Base-by-base conservation (phyloP, 30 jellyfish, hydroid and myxozoan species). In the Mastigias papua region DNA sequence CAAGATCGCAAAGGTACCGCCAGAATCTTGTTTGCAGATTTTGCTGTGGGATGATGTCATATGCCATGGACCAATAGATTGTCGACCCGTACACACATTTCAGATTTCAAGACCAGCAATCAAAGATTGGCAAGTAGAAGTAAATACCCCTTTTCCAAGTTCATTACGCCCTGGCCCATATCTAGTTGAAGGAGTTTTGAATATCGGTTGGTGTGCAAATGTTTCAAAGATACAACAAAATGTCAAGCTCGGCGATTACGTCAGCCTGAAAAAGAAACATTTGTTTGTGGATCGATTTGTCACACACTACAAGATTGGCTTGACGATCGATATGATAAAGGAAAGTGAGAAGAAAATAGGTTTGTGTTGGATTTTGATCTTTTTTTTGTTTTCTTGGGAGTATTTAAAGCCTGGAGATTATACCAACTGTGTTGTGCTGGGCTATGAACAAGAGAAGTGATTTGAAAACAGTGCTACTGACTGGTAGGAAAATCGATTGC, bases 21-120 rank as follows among this genome's bases (percentile, higher is more conserved):
- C 64, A 25, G 27, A 48, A 60, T 68, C 91, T 11, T 82, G 91
- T 48, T 27, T 82, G 76, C 57, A 16, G 33, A 19, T 82, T 25
- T 35, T 79, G 63, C 31, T 82, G 23, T 66, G 83, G 78, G 8
- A 17, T 9, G 85, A 68, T 49, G 50, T 21, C 0, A 22, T 1
- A 1, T 82, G 91, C 49, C 91, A 82, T 82, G 91, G 84, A 0
- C 84, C 84, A 31, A 10, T 20, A 34, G 81, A 26, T 28, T 82
- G 91, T 28, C 25, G 21, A 21, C 77, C 84, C 21, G 37, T 48
- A 0, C 72, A 34, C 17, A 30, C 28, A 2, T 25, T 49, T 2
- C 68, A 25, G 26, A 4, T 16, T 5, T 25, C 21, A 1, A 1
- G 34, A 22, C 64, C 64, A 46, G 50, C 22, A 46, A 11, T 37